phyloP scores from a whole-genome alignment of 2,888 invertebrate genomes.

The Crioceris asparagi region DNA sequence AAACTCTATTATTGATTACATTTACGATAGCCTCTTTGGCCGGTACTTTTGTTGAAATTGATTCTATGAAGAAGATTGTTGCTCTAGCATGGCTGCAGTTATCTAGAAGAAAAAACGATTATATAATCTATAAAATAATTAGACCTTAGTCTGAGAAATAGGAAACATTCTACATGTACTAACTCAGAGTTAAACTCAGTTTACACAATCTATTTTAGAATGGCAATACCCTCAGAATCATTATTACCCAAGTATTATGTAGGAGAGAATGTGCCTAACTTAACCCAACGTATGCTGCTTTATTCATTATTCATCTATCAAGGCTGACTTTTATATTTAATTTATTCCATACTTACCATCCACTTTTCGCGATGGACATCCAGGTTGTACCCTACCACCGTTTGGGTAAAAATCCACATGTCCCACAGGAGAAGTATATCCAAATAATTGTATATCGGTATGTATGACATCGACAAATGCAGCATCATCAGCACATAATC shows the following conservation, averaged over 20 bases:
- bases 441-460: conserved; percentile 54
- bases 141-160: not conserved
- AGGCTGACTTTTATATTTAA: not conserved
- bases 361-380: conserved; percentile 38
- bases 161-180: no score
- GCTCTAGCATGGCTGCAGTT: conserved; percentile 41
- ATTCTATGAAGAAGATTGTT: conserved; percentile 39
- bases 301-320: no score
- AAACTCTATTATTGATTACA: conserved; percentile 28
- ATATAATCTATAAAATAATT: not conserved
- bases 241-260: not conserved
- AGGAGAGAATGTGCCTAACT: not conserved
- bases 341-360: conserved; percentile 19
- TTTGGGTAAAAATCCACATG: conserved; percentile 69
- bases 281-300: not conserved
- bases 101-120: conserved; percentile 29
- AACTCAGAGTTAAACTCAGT: no score
- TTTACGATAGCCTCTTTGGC: conserved; percentile 34
- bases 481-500: conserved; percentile 63
- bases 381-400: conserved; percentile 57
- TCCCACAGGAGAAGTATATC: conserved; percentile 51
- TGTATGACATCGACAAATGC: conserved; percentile 66
- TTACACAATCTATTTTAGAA: no score
- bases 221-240: not conserved
- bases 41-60: conserved; percentile 33